phyloP scores from a whole-genome alignment of 2,797 vertebrate genomes.

The Zalophus californianus region DNA sequence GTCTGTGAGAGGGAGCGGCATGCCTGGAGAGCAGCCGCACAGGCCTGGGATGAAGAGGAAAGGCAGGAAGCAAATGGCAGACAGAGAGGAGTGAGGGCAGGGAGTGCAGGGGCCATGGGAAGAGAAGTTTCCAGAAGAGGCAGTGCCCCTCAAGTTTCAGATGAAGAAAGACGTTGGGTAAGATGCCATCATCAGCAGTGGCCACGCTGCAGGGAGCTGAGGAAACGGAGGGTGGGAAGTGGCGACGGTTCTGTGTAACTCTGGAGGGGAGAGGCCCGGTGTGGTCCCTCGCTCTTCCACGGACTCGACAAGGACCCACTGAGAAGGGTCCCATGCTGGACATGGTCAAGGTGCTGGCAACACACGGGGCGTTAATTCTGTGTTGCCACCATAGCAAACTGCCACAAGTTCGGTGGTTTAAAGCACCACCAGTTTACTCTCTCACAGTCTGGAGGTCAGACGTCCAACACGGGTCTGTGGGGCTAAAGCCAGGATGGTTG shows the following conservation, averaged over 20 bases:
- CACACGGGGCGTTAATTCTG: background rate
- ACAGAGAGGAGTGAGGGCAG: background rate
- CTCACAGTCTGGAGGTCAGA: background rate
- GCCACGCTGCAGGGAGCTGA: accelerated
- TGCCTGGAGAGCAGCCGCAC: background rate
- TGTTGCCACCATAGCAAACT: too few species aligned
- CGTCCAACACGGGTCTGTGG: background rate
- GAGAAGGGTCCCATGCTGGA: background rate
- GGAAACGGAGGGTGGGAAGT: too few species aligned
- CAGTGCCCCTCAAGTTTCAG: too few species aligned
- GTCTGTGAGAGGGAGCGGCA: background rate
- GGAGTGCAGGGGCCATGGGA: background rate
- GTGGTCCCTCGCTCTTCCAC: accelerated
- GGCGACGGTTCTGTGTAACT: background rate
- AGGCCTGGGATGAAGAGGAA: background rate
- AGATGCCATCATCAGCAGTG: background rate
- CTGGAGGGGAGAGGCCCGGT: background rate
- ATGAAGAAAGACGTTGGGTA: background rate
- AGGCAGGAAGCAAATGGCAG: background rate
- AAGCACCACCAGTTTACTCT: too few species aligned
- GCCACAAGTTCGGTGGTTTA: background rate
- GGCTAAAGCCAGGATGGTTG: too few species aligned
- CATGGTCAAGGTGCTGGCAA: background rate
- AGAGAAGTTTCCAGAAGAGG: background rate
- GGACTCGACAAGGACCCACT: background rate